Conservation (phyloP, 64 coral and sea anemone species). For the Hydrozoanthus tunicans region DNA sequence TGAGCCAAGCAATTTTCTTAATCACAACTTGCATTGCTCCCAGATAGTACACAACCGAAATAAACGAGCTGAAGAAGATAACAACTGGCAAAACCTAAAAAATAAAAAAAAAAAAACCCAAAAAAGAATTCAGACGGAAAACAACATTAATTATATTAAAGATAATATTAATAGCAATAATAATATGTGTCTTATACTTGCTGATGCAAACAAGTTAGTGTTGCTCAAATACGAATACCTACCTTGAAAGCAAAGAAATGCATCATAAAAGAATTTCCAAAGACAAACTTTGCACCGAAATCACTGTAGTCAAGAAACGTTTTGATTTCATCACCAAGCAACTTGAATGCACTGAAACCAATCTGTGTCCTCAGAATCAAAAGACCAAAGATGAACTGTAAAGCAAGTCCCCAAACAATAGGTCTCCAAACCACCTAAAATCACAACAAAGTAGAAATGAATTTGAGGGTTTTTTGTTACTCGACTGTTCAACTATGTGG, state of each 20-base stretch:
- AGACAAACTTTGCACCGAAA: constrained; percentile 69
- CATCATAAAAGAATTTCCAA: constrained; percentile 31
- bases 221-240: neutral
- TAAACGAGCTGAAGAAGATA: constrained; percentile 86
- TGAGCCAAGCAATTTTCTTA: constrained; percentile 84
- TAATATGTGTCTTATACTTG: too few species aligned
- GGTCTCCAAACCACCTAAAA: constrained; percentile 76
- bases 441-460: neutral
- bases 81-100: constrained; percentile 79
- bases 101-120: neutral
- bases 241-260: constrained; percentile 93
- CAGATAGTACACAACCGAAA: constrained; percentile 84
- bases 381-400: constrained; percentile 80
- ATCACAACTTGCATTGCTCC: constrained; percentile 83
- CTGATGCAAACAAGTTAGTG: too few species aligned
- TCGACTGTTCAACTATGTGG: neutral
- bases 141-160: too few species aligned
- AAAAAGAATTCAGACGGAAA: too few species aligned
- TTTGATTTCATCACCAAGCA: constrained; percentile 71
- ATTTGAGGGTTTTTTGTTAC: neutral
- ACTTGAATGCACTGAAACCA: constrained; percentile 69
- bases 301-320: constrained; percentile 81
- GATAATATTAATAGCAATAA: too few species aligned
- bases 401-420: constrained; percentile 66
- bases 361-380: constrained; percentile 69